Conservation (phyloP, 1,140 invertebrate species). For the Drosophila baimaii region DNA sequence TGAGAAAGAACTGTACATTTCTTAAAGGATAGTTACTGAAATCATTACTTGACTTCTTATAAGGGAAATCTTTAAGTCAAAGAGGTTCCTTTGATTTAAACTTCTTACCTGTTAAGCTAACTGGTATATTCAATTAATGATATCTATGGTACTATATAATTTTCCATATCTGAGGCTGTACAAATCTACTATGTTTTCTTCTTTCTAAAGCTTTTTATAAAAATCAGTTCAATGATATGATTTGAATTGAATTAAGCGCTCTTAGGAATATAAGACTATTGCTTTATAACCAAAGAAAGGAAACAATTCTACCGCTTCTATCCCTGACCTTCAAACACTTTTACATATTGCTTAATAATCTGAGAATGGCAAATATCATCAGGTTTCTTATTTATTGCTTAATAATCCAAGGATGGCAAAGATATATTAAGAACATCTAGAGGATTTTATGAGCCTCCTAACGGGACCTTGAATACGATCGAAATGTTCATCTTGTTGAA, state of each 20-base stretch:
- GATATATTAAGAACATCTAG: not conserved
- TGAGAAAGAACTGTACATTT: not conserved
- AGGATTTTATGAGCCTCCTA: conserved; percentile 1
- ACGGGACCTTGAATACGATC: not conserved
- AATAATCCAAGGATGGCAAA: not conserved
- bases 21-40: not conserved
- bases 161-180: too few relatives aligned
- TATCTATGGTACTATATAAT: not conserved
- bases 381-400: not conserved
- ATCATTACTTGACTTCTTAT: not conserved
- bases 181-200: not conserved
- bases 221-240: not conserved
- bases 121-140: not conserved
- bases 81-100: too few relatives aligned
- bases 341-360: conserved; percentile 2
- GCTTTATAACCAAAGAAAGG: conserved; percentile 22
- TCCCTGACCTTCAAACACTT: not conserved
- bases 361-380: not conserved
- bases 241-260: not conserved
- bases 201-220: not conserved
- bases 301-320: not conserved
- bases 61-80: too few relatives aligned
- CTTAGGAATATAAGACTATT: not conserved
- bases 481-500: conserved; percentile 8
- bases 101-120: not conserved